Base-by-base conservation (phyloP, 1,140 invertebrate genomes). In the Ceratitis capitata region DNA sequence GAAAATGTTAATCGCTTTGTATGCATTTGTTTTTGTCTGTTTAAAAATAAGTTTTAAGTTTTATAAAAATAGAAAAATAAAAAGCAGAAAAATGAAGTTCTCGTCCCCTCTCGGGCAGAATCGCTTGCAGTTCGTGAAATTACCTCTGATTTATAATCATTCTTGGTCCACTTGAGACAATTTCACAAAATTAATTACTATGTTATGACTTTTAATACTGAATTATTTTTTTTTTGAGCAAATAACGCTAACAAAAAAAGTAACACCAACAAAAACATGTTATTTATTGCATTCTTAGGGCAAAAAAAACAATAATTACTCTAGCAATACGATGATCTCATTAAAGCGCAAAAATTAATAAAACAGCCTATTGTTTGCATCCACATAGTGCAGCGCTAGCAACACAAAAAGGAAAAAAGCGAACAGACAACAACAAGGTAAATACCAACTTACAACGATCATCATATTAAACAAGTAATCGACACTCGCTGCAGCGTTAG, bases 121-220 rank as follows among this genome's bases (percentile, higher is more conserved):
- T n/a, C n/a, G n/a, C n/a, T n/a, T n/a, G n/a, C n/a, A n/a, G n/a
- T n/a, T n/a, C n/a, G n/a, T n/a, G n/a, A n/a, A n/a, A n/a, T n/a
- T n/a, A n/a, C n/a, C n/a, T n/a, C n/a, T n/a, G n/a, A n/a, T n/a
- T 23, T 23, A 23, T 23, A 64, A 64, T 10, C 26, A 61, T 61
- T 12, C 3, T 26, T 32, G 29, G 45, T n/a, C 69, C 23, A n/a
- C 39, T 78, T 78, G 35, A 78, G 69, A 3, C 9, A 78, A 45
- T 78, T n/a, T 32, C 35, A 45, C 39, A 78, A 78, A 78, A 78
- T 78, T 78, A 78, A 78, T 78, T 78, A 78, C 69, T 78, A 14
- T 78, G 69, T 78, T 78, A 78, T 47, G 69, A 78, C 39, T 39
- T 2, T 78, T 42, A 45, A 78, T 78, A 78, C n/a, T n/a, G n/a